Base-by-base conservation (phyloP, 2,888 invertebrate species). In the Pseudococcus viburni region DNA sequence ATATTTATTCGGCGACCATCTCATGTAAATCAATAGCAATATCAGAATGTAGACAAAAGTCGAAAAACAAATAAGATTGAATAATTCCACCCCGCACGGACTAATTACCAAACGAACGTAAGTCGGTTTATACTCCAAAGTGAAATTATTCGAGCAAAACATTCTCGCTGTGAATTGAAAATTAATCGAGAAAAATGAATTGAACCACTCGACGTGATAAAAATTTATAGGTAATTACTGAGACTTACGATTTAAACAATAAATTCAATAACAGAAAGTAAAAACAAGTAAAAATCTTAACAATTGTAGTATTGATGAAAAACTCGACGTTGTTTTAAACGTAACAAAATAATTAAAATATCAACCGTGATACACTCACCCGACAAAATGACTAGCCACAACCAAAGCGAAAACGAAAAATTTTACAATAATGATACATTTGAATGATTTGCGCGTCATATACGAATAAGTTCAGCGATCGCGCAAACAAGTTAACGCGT, bases 11-110 rank as follows among this genome's bases (percentile, higher is more conserved):
- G 89, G 89, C 8, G 89, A 86, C 33, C 89, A 89, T 87, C 88
- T 86, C 0, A 89, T 51, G 46, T 89, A 89, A 39, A 89, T 89
- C 26, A 89, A 86, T 77, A 89, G 83, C n/a, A 89, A 88, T 55
- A 87, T 85, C 15, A 89, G 83, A 17, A 89, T 84, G 51, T 89
- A 89, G 1, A 89, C 26, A 12, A 87, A 85, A 12, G 83, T 77
- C 12, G 88, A 89, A 83, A 89, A 89, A 6, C 89, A 83, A 46
- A 89, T 84, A 39, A 86, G 80, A 17, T 89, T 89, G 68, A 89
- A 86, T 9, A 89, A 39, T 22, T 89, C 89, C 84, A 88, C 86
- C 26, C 85, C 87, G 12, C 89, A 89, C 5, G 89, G 89, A 55
- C 89, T 89, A 85, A 85, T 86, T 9, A 89, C 68, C 46, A 89